phyloP scores from a whole-genome alignment of 1,140 invertebrate species.

The Venustaconcha ellipsiformis region DNA sequence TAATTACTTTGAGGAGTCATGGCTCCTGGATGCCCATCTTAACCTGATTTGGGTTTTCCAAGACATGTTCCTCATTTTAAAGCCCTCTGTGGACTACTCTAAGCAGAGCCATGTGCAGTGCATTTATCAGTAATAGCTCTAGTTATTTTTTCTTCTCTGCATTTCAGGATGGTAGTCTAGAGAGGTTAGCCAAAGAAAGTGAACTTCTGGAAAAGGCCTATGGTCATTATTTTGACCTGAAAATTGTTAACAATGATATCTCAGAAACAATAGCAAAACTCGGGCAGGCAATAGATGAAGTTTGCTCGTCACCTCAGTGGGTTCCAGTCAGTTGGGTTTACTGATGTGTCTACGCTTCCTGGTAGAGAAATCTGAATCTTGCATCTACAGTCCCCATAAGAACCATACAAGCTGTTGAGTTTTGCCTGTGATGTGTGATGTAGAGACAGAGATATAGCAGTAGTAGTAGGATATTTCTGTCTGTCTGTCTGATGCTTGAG shows the following conservation, averaged over 20 bases:
- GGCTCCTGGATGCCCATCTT: too few relatives aligned
- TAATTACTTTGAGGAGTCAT: too few relatives aligned
- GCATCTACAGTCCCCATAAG: too few relatives aligned
- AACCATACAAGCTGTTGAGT: too few relatives aligned
- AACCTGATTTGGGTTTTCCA: too few relatives aligned
- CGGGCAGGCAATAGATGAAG: constrained; percentile 89
- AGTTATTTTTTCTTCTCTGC: background rate
- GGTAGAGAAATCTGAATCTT: too few relatives aligned
- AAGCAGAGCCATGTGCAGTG: background rate
- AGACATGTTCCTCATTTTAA: too few relatives aligned
- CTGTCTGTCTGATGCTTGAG: too few relatives aligned
- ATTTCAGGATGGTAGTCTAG: constrained; percentile 83
- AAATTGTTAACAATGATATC: constrained; percentile 99
- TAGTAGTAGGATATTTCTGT: too few relatives aligned
- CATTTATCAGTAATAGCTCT: background rate
- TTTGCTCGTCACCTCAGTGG: constrained; percentile 94
- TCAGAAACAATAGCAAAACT: constrained; percentile 96
- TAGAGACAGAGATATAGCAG: too few relatives aligned
- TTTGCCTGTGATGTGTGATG: too few relatives aligned
- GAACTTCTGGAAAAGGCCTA: constrained; percentile 95
- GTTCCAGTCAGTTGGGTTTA: constrained; percentile 75
- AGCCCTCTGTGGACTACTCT: too few relatives aligned
- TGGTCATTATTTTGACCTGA: constrained; percentile 98
- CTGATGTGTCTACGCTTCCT: constrained; percentile 29
- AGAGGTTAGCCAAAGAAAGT: constrained; percentile 94